Percentiles rank a stretch among this genome's conserved stretches.
Conservation (phyloP, 2,888 invertebrate genomes). For the Catocala nupta region DNA sequence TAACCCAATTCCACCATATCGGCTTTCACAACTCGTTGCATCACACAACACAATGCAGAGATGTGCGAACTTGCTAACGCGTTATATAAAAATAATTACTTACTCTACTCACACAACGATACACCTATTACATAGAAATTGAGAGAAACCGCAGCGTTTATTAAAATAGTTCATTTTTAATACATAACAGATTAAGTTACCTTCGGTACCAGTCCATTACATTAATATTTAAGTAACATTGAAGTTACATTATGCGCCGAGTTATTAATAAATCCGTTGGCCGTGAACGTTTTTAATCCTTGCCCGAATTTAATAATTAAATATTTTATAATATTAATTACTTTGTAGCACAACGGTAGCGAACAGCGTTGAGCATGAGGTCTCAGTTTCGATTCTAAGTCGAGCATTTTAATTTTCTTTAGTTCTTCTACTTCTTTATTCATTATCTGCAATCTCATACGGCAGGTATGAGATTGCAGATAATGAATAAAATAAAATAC, state of each 20-base stretch:
- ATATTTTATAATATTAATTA: too few relatives aligned
- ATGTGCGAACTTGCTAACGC: conserved; percentile 47
- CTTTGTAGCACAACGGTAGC: too few relatives aligned
- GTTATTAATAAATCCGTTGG: conserved; percentile 1
- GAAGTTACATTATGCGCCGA: not conserved
- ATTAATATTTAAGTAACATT: conserved; percentile 6
- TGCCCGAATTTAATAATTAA: too few relatives aligned
- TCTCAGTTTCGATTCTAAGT: too few relatives aligned
- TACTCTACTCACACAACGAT: conserved; percentile 14
- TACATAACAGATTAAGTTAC: not conserved
- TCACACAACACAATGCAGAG: conserved; percentile 55
- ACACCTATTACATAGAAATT: conserved; percentile 13
- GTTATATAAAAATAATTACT: conserved; percentile 48
- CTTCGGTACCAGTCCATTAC: not conserved
- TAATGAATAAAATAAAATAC: too few relatives aligned
- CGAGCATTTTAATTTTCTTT: too few relatives aligned
- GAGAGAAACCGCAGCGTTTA: not conserved
- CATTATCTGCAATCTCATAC: too few relatives aligned
- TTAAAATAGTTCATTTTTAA: not conserved
- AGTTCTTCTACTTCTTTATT: too few relatives aligned
- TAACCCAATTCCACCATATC: conserved; percentile 81
- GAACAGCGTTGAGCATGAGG: too few relatives aligned
- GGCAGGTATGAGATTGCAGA: too few relatives aligned
- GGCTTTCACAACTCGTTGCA: conserved; percentile 83
- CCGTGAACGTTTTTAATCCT: conserved; percentile 1